Conservation (phyloP, 2,888 invertebrate genomes). For the Drosophila siamana region DNA sequence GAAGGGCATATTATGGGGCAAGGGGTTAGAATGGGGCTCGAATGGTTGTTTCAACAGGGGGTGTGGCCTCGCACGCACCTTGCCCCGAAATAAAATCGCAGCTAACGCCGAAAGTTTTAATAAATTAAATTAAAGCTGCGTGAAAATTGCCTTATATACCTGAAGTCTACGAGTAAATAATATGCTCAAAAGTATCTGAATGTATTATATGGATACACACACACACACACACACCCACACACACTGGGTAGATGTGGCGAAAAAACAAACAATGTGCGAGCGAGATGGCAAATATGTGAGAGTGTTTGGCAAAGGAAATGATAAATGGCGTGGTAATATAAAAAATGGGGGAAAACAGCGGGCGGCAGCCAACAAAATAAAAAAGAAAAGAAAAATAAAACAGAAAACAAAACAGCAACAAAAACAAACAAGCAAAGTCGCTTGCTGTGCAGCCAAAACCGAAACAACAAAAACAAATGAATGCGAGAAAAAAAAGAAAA, state of each 20-base stretch:
- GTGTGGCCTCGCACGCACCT: constrained; percentile 73
- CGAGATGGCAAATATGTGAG: constrained; percentile 46
- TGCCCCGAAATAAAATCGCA: constrained; percentile 54
- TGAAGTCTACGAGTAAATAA: constrained; percentile 50
- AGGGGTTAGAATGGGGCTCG: constrained; percentile 13
- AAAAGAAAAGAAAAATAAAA: constrained; percentile 49
- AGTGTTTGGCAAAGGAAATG: constrained; percentile 80
- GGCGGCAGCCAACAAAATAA: constrained; percentile 68
- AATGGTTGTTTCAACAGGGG: constrained; percentile 45
- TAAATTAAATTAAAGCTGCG: constrained; percentile 79
- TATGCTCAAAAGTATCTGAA: constrained; percentile 45
- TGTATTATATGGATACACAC: constrained; percentile 34
- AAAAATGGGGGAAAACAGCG: constrained; percentile 81
- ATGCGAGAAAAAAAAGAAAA: constrained; percentile 35
- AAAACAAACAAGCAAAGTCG: constrained; percentile 40
- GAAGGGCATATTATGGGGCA: not conserved
- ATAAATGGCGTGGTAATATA: constrained; percentile 84
- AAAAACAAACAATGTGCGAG: constrained; percentile 48
- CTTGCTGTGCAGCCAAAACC: constrained; percentile 59
- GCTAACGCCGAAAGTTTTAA: constrained; percentile 63
- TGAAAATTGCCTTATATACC: constrained; percentile 68
- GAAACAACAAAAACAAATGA: constrained; percentile 52
- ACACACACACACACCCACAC: constrained; percentile 15
- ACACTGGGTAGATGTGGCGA: constrained; percentile 19
- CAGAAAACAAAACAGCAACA: constrained; percentile 32